A percentile compares a stretch with the other conserved stretches of the same genome.
phyloP scores from a whole-genome alignment of 64 coral and sea anemone genomes.

The Hydrozoanthus tunicans region DNA sequence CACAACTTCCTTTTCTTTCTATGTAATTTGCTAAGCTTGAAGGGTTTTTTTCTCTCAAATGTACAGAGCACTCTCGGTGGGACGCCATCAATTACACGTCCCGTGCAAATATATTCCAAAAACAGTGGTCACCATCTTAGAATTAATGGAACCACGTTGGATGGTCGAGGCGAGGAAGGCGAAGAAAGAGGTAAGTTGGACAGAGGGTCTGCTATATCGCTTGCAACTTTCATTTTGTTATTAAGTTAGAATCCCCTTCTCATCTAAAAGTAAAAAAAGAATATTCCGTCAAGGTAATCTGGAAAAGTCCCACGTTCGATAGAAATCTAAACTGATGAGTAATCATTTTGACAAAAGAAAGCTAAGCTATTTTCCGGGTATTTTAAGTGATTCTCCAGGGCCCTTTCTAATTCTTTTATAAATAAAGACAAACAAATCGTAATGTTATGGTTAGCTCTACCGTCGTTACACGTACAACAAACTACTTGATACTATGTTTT shows the following conservation, averaged over 20 bases:
- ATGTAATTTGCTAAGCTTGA: not conserved
- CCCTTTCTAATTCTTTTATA: not conserved
- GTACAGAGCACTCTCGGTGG: conserved; percentile 21
- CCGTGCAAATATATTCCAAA: conserved; percentile 44
- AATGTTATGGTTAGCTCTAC: not conserved
- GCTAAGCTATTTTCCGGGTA: not conserved
- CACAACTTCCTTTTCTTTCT: not conserved
- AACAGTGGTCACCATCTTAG: conserved; percentile 33
- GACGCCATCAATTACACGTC: conserved; percentile 26
- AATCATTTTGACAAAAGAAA: not conserved
- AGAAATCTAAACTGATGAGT: not conserved
- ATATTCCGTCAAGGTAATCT: not conserved
- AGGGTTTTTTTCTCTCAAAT: conserved; percentile 1
- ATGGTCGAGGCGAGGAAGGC: conserved; percentile 27
- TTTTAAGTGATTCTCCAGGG: not conserved
- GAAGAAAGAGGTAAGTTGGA: conserved; percentile 10
- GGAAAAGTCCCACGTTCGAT: not conserved
- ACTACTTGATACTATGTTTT: conserved; percentile 1
- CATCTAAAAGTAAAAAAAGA: not conserved
- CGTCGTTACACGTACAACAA: not conserved
- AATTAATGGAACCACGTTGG: conserved; percentile 21
- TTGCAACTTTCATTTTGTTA: not conserved
- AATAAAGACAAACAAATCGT: not conserved
- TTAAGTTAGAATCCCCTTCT: not conserved
- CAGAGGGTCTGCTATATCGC: not conserved